These are phyloP conservation scores for Zaprionus tsacasi DNA, from an alignment of 1,140 invertebrate genomes.

Conservation along the genomic window DNA sequence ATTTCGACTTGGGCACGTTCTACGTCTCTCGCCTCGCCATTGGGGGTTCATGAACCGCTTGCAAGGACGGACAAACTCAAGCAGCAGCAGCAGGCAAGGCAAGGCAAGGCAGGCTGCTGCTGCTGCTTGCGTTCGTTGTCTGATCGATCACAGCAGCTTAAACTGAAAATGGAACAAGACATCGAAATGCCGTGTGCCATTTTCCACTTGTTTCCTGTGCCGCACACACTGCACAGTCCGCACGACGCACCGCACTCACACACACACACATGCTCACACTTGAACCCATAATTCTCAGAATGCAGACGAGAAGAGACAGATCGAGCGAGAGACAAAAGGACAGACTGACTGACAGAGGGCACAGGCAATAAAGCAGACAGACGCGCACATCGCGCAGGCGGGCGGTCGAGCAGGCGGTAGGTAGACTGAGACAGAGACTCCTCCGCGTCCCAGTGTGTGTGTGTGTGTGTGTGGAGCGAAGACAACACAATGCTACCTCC, in stretches of 20 bases:
- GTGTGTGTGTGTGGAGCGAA: not conserved
- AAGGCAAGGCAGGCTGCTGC: slow-evolving; percentile 15
- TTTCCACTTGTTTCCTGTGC: slow-evolving; percentile 57
- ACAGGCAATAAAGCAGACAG: slow-evolving; percentile 35
- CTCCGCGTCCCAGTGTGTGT: not conserved
- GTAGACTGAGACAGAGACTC: slow-evolving; percentile 2
- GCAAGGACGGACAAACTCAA: slow-evolving; percentile 62
- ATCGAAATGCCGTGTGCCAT: slow-evolving; percentile 47
- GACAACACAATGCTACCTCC: slow-evolving; percentile 25
- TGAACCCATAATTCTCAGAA: slow-evolving; percentile 67
- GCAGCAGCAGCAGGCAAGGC: too few species aligned
- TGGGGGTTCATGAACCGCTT: slow-evolving; percentile 74
- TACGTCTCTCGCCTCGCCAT: slow-evolving; percentile 56
- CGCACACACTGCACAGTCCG: not conserved
- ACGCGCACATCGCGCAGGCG: slow-evolving; percentile 4
- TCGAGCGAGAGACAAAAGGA: not conserved
- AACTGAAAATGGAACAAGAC: slow-evolving; percentile 55
- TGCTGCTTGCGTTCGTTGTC: slow-evolving; percentile 10
- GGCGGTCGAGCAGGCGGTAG: not conserved
- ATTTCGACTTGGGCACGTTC: slow-evolving; percentile 68
- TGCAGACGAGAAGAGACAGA: slow-evolving; percentile 19
- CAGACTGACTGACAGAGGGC: slow-evolving; percentile 5
- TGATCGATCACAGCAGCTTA: slow-evolving; percentile 66
- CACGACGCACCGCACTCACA: not conserved
- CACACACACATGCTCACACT: slow-evolving; percentile 20